Evolutionary conservation across 2,113 vertebrate species (phyloP), one percentile per base, ranked within the genome.

Genomic region (Eclectus roratus): DNA sequence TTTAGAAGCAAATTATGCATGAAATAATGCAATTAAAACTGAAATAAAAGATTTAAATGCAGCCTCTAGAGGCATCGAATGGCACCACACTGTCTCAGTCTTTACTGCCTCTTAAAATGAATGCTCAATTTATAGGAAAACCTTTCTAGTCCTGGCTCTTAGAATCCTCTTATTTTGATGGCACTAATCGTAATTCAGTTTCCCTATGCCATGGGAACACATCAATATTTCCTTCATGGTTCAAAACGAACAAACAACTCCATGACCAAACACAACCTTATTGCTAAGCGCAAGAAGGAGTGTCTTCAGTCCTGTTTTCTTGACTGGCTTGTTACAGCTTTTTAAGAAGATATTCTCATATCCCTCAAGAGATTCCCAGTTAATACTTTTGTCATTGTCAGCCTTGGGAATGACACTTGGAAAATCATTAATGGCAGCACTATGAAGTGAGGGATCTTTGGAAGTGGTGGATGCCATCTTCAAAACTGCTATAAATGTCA

Each of bases 11-110:
- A 95, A 94, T 96, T 96, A 97, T 95, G 96, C 93, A 91, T 91
- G 82, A 97, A 97, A 95, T 89, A 96, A 87, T 91, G 90, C 92
- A 96, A 97, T 96, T 95, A 95, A 96, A 95, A 93, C 70, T 91
- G 91, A 97, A 94, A 95, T 89, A 91, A 96, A 96, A 94, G 92
- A 95, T 93, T 96, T 93, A 95, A 96, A 95, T 94, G 86, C 84
- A 92, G 88, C 88, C 93, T 87, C 92, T 82, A 77, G 92, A 96
- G 95, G 82, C 89, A 93, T 56, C 5, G 7, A 80, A 91, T 88
- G 94, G 93, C 92, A 97, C 92, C 95, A 89, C 80, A 91, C 28
- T 93, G 88, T 96, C 86, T 97, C 85, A 74, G 27, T 89, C 55
- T 93, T 84, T 80, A 96, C 76, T 88, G 92, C 63, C 60, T 95